Conservation (phyloP, 2,797 vertebrate species). For the Cyclura pinguis region DNA sequence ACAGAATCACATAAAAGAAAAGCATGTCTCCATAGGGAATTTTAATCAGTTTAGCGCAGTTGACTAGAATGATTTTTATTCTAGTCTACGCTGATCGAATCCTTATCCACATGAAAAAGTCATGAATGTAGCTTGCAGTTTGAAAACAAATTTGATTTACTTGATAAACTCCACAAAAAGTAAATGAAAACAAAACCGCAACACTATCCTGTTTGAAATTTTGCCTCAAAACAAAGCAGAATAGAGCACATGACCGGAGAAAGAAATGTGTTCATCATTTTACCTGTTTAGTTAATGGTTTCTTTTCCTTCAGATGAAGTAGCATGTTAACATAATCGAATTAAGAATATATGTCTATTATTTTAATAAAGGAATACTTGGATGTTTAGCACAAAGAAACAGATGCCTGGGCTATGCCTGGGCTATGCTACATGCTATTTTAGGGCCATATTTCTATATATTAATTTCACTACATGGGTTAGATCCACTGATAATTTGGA, state of each 20-base stretch:
- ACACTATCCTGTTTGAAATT: neutral
- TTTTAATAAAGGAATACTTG: constrained; percentile 69
- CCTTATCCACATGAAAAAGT: constrained; percentile 59
- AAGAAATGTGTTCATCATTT: constrained; percentile 66
- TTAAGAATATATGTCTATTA: constrained; percentile 49
- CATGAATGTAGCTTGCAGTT: constrained; percentile 63
- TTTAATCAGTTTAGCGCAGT: constrained; percentile 57
- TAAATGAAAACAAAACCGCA: constrained; percentile 33
- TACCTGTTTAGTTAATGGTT: constrained; percentile 68
- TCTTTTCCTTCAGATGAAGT: constrained; percentile 64
- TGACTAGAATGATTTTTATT: constrained; percentile 63
- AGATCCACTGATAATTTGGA: constrained; percentile 19
- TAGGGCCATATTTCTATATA: constrained; percentile 36
- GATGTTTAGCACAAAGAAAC: constrained; percentile 61
- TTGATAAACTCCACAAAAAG: constrained; percentile 56
- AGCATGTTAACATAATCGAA: constrained; percentile 61
- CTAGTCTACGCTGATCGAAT: constrained; percentile 48
- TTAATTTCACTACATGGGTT: constrained; percentile 6
- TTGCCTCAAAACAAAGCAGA: constrained; percentile 50
- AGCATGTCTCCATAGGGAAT: constrained; percentile 50
- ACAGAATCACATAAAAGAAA: constrained; percentile 46
- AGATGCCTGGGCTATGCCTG: neutral
- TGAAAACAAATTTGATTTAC: constrained; percentile 67
- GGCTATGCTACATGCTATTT: constrained; percentile 10
- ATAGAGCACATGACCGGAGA: constrained; percentile 57